These are phyloP conservation scores for Seira sanloemensis DNA, from an alignment of 2,888 invertebrate genomes.

Conservation along the genomic window DNA sequence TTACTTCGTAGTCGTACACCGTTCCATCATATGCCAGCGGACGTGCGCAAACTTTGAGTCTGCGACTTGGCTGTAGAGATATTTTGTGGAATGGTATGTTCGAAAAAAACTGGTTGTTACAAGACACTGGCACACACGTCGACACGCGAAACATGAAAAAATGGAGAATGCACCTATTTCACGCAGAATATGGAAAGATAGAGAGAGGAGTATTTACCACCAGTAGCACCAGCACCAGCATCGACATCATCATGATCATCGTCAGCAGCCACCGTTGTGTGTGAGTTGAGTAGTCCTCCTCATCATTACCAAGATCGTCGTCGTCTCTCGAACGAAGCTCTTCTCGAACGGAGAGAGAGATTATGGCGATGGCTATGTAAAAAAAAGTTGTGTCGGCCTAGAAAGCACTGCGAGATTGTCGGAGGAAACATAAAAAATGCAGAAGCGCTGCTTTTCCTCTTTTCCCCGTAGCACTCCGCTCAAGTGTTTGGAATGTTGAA, in stretches of 20 bases:
- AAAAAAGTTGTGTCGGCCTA: not conserved
- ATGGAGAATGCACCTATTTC: slow-evolving; percentile 17
- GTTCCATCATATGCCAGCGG: too few relatives aligned
- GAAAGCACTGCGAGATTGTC: not conserved
- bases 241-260: slow-evolving; percentile 3
- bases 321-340: slow-evolving; percentile 2
- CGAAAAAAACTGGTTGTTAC: too few relatives aligned
- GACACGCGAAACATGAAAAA: not conserved
- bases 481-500: slow-evolving; percentile 30
- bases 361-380: not conserved
- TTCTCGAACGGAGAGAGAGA: not conserved
- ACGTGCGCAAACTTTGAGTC: too few relatives aligned
- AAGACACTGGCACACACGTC: not conserved
- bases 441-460: slow-evolving; percentile 11
- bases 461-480: not conserved
- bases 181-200: not conserved
- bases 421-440: not conserved
- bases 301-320: slow-evolving; percentile 12
- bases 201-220: not conserved
- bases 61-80: too few relatives aligned
- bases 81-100: too few relatives aligned
- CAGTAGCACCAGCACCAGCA: not conserved
- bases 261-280: not conserved
- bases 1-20: too few relatives aligned
- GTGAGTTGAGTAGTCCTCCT: not conserved